Conservation (phyloP, 2,797 vertebrate genomes). For the Phylloscopus collybita region DNA sequence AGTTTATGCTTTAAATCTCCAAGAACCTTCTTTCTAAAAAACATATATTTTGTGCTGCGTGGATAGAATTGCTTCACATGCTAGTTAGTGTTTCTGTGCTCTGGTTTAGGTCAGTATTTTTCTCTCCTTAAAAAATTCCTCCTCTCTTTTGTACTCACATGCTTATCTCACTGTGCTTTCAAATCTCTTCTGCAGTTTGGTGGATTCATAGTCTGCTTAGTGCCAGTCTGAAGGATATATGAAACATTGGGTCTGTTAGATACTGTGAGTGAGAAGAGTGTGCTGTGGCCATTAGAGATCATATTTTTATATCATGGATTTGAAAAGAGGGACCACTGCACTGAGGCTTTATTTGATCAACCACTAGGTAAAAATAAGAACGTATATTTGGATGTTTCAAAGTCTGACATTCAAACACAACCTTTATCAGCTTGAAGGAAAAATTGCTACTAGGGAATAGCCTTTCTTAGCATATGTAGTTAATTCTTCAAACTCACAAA, state of each 20-base stretch:
- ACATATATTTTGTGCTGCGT: constrained; percentile 25
- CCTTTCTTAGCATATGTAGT: neutral
- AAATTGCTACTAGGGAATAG: neutral
- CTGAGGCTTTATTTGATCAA: neutral
- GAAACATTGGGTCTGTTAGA: neutral
- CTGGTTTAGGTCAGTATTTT: constrained; percentile 21
- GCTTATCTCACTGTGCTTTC: constrained; percentile 1
- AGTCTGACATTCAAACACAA: neutral
- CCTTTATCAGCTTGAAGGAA: neutral
- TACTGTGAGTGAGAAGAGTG: neutral
- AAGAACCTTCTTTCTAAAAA: constrained; percentile 71
- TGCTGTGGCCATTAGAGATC: neutral
- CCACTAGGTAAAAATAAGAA: neutral
- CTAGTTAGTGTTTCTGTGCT: constrained; percentile 4
- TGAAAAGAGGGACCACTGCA: neutral
- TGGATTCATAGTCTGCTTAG: neutral
- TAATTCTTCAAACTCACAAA: neutral
- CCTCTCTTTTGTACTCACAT: neutral
- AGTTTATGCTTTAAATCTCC: constrained; percentile 72
- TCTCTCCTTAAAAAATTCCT: neutral
- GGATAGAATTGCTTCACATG: neutral
- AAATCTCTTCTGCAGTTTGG: neutral
- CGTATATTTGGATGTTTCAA: neutral
- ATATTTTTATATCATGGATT: neutral
- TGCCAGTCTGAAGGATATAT: neutral